Evolutionary conservation across 1,140 invertebrate genomes (phyloP).

Genomic region (Eriocheir sinensis): DNA sequence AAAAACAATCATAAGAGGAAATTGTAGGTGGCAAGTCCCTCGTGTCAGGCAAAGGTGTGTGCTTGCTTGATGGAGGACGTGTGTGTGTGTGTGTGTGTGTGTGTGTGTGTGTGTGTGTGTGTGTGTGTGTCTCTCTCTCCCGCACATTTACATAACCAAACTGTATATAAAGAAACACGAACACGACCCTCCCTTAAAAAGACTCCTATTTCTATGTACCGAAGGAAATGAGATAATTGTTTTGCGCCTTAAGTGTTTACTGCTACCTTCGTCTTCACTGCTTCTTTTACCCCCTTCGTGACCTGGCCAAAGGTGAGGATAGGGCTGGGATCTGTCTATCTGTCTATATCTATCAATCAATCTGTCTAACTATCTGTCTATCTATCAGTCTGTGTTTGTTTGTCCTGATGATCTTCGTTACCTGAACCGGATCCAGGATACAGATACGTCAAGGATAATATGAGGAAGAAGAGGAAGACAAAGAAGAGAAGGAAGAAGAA

Average conservation of each 20-base stretch:
- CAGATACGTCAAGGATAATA: too few relatives aligned
- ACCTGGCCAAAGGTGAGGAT: not conserved
- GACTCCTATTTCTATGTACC: not conserved
- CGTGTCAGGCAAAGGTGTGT: slow-evolving; percentile 6
- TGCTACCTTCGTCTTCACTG: too few relatives aligned
- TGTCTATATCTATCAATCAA: too few relatives aligned
- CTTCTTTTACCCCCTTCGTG: not conserved
- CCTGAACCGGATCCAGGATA: too few relatives aligned
- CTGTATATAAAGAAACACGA: not conserved
- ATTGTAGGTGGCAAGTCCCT: not conserved
- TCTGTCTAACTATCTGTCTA: too few relatives aligned
- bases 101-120: slow-evolving; percentile 13
- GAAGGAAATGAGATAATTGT: not conserved
- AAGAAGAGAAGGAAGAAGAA: too few relatives aligned
- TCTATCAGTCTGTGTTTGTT: too few relatives aligned
- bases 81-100: slow-evolving; percentile 22
- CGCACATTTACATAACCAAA: not conserved
- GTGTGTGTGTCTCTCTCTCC: not conserved
- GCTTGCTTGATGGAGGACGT: slow-evolving; percentile 20
- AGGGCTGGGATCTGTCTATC: too few relatives aligned
- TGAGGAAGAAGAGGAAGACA: too few relatives aligned
- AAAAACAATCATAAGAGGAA: slow-evolving; percentile 7
- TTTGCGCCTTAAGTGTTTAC: not conserved
- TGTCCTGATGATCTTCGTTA: too few relatives aligned
- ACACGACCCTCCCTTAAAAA: not conserved